Conservation (phyloP, 2,888 invertebrate genomes). For the Pherbina coryleti region DNA sequence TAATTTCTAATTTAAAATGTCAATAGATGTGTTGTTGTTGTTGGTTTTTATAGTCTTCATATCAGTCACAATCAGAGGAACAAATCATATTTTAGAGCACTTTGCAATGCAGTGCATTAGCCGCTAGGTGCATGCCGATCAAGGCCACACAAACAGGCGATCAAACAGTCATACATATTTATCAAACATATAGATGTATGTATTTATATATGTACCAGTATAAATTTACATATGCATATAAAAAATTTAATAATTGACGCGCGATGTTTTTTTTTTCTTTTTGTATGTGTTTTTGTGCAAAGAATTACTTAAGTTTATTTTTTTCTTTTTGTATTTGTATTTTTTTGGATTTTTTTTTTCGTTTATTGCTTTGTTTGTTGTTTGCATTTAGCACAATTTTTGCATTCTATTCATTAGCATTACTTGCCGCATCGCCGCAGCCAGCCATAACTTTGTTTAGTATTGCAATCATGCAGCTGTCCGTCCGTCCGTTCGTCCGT, state of each 20-base stretch:
- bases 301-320: not conserved
- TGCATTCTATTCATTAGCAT: slow-evolving; percentile 5
- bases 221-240: not conserved
- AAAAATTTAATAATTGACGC: slow-evolving; percentile 21
- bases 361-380: slow-evolving; percentile 10
- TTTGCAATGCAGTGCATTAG: slow-evolving; percentile 27
- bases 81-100: not conserved
- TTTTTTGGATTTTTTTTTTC: slow-evolving; percentile 1
- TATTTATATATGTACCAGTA: not conserved
- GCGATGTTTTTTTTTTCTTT: not conserved
- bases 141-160: slow-evolving; percentile 35
- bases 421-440: not conserved
- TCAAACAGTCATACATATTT: not conserved
- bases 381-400: slow-evolving; percentile 5
- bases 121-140: slow-evolving; percentile 34
- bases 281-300: not conserved
- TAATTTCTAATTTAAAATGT: too few relatives aligned
- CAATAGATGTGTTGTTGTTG: too few relatives aligned
- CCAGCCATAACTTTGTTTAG: not conserved
- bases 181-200: not conserved
- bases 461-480: slow-evolving; percentile 8
- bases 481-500: slow-evolving; percentile 47
- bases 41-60: too few relatives aligned
- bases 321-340: not conserved
- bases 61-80: not conserved